Percentiles rank a stretch among this genome's conserved stretches.
Conservation (phyloP, 2,797 vertebrate species). For the Cheirogaleus major region DNA sequence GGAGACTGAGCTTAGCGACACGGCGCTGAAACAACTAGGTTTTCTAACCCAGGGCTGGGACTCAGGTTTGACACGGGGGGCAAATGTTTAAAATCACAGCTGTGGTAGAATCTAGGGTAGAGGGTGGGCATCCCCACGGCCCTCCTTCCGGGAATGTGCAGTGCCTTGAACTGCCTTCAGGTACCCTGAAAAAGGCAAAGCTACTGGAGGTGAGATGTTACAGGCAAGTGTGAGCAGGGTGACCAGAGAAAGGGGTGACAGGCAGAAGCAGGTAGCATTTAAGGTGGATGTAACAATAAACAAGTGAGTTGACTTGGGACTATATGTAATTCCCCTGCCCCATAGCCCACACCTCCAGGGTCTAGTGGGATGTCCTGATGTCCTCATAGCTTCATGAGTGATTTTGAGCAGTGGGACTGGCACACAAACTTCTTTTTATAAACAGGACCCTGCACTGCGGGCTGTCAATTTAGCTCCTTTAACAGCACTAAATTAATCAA, state of each 20-base stretch:
- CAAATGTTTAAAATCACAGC: background rate
- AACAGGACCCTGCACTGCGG: background rate
- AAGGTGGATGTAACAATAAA: background rate
- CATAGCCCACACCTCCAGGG: background rate
- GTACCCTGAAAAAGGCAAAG: background rate
- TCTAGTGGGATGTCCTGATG: background rate
- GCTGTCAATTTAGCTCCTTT: background rate
- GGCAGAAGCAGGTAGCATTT: background rate
- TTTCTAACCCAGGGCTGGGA: background rate
- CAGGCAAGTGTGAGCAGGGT: background rate
- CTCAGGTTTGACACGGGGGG: background rate
- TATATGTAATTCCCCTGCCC: no score
- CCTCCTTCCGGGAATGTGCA: background rate
- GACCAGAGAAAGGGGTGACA: background rate
- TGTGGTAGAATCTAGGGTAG: background rate
- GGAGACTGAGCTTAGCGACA: background rate
- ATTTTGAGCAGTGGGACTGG: background rate
- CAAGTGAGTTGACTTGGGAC: background rate
- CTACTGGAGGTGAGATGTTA: background rate
- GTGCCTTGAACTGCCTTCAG: background rate
- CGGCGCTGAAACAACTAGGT: background rate
- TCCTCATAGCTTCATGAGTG: background rate
- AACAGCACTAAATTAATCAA: conserved; percentile 12
- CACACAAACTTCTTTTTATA: background rate
- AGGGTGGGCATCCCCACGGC: background rate